phyloP scores from a whole-genome alignment of 30 jellyfish, hydroid and myxozoan genomes.

The Turritopsis rubra region DNA sequence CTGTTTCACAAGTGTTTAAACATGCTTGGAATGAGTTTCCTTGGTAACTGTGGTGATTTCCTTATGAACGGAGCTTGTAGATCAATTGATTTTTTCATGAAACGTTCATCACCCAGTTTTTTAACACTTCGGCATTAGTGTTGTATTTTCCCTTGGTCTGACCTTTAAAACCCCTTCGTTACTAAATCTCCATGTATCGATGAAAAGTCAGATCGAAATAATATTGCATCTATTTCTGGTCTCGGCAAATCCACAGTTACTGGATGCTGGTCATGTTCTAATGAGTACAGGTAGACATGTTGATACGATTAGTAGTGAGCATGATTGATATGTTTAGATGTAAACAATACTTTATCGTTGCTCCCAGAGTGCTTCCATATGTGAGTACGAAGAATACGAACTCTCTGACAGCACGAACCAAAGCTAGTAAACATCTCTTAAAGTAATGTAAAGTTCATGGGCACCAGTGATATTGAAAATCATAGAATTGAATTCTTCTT shows the following conservation, averaged over 20 bases:
- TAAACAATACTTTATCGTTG: too few species aligned
- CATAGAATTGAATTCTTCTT: too few species aligned
- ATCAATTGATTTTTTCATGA: not conserved
- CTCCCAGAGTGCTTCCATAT: too few species aligned
- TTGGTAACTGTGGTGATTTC: not conserved
- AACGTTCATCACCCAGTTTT: not conserved
- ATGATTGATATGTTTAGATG: too few species aligned
- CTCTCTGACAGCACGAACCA: too few species aligned
- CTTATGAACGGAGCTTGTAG: constrained; percentile 10
- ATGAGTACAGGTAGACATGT: not conserved
- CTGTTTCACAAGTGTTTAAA: not conserved
- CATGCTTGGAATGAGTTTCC: constrained; percentile 8
- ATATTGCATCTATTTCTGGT: not conserved
- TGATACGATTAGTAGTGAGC: too few species aligned
- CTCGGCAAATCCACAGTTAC: not conserved
- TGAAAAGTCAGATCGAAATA: not conserved
- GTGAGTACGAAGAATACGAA: too few species aligned
- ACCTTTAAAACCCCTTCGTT: not conserved
- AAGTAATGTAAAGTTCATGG: too few species aligned
- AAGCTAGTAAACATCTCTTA: too few species aligned
- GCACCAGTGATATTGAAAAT: too few species aligned
- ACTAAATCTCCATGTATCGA: not conserved
- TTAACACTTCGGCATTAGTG: not conserved
- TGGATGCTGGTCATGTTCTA: not conserved
- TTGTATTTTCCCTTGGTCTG: not conserved